Base-by-base conservation (phyloP, 2,888 invertebrate genomes). In the Eristalinus sepulchralis region DNA sequence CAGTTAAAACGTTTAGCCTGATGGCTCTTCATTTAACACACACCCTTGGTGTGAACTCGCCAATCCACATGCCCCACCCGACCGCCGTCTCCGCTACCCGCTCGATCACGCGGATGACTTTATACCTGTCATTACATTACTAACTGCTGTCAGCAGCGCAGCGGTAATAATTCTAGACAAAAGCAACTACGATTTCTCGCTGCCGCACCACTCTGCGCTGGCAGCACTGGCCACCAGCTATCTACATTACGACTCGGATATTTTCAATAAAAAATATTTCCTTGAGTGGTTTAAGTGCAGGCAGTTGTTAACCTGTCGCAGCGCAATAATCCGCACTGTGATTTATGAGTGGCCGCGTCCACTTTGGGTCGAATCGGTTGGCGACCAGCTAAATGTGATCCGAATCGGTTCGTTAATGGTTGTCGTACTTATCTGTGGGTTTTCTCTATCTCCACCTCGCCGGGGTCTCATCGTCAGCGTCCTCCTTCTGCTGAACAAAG, bases 261-360 rank as follows among this genome's bases (percentile, higher is more conserved):
- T 82, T 77, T 70, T 36, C 72, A 81, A 82, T 73, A 81, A 85
- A 68, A 75, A 81, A 67, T 72, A 72, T 64, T 77, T 60, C 39
- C 57, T 24, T 62, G 78, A 86, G 85, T 86, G 85, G 85, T 82
- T 81, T 86, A 86, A 86, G 85, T 86, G 85, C 85, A 78, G 47
- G 70, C 82, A 82, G 85, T 86, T 86, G 85, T 86, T 81, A 86
- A 86, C 85, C 85, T 86, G 85, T 86, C 85, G 60, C 72, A 4
- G 39, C 73, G 82, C 66, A 86, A 86, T 86, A 86, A 86, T 86
- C 72, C 72, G 20, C 47, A 17, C 66, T 39, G 73, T 86, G 85
- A 86, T 86, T 86, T 86, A 86, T 86, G 85, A 82, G 72, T 82
- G 68, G 60, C 60, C 64, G 68, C 60, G 73, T 78, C 76, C 72